These are phyloP conservation scores for Cephonodes hylas DNA, from an alignment of 2,888 invertebrate genomes.

Conservation along the genomic window DNA sequence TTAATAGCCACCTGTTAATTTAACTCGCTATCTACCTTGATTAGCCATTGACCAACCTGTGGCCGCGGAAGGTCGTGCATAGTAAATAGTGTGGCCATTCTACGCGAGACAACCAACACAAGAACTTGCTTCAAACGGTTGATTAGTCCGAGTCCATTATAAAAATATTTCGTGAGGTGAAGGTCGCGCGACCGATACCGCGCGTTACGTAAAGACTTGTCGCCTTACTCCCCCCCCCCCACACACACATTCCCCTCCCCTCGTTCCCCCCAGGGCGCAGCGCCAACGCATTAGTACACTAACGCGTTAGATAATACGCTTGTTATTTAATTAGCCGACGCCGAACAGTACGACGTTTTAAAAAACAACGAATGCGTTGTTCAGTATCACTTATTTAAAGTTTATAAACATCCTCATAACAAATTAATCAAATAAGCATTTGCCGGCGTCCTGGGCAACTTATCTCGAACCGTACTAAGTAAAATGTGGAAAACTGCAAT, in stretches of 20 bases:
- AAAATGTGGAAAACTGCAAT: too few species aligned
- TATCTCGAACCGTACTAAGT: too few species aligned
- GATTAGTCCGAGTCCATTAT: slow-evolving; percentile 15
- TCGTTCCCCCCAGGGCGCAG: too few species aligned
- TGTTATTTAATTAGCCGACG: not conserved
- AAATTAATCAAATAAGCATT: too few species aligned
- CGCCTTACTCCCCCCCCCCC: not conserved
- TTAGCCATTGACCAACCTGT: not conserved
- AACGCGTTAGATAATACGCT: not conserved
- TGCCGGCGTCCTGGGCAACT: too few species aligned
- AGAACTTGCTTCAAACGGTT: not conserved
- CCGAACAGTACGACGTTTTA: not conserved
- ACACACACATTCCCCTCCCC: not conserved
- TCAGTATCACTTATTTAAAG: not conserved
- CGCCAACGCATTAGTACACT: not conserved
- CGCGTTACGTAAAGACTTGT: not conserved
- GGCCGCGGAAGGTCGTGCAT: not conserved
- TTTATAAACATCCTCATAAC: not conserved
- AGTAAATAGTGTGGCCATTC: not conserved
- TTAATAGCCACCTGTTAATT: not conserved
- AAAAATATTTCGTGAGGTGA: slow-evolving; percentile 15
- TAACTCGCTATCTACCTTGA: not conserved
- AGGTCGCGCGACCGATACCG: slow-evolving; percentile 8
- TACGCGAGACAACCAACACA: not conserved
- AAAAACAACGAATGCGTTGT: not conserved